Base-by-base conservation (phyloP, 2,888 invertebrate species). In the Drosophila meridionalis region DNA sequence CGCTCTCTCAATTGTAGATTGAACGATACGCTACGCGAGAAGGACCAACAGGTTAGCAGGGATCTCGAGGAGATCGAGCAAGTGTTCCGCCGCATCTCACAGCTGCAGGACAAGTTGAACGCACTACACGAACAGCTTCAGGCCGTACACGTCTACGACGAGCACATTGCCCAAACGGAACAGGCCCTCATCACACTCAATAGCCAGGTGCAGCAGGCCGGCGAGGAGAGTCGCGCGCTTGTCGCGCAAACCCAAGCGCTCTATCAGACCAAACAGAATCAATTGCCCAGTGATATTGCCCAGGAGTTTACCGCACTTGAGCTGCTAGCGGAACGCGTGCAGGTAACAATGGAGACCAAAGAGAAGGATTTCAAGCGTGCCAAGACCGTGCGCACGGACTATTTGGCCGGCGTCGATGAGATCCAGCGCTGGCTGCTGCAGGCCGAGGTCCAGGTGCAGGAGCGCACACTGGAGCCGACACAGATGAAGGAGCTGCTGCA, bases 291-390 rank as follows among this genome's bases (percentile, higher is more conserved):
- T 78, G 97, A 97, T 94, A 94, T 97, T 77, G 95, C 95, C 73
- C 96, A 97, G 93, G 95, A 97, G 94, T 94, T 98, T 82, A 97
- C 97, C 58, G 95, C 96, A 76, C 94, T 98, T 90, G 98, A 98
- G 93, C 93, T 98, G 81, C 94, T 96, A 64, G 95, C 96, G 57
- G 98, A 98, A 93, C 95, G 96, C 75, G 94, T 97, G 65, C 94
- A 95, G 61, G 96, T 96, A 87, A 95, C 95, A 58, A 97, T 98
- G 96, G 98, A 97, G 91, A 97, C 97, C 91, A 97, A 97, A 93
- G 96, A 96, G 90, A 95, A 97, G 92, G 97, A 97, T 92, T 96
- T 97, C 94, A 97, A 97, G 92, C 96, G 97, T 77, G 98, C 98
- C 32, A 95, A 96, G 88, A 97, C 97, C 20, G 95, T 96, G 68